Percentiles rank a stretch among this genome's conserved stretches.
phyloP scores from a whole-genome alignment of 2,113 vertebrate species.

The Spilogale gracilis region DNA sequence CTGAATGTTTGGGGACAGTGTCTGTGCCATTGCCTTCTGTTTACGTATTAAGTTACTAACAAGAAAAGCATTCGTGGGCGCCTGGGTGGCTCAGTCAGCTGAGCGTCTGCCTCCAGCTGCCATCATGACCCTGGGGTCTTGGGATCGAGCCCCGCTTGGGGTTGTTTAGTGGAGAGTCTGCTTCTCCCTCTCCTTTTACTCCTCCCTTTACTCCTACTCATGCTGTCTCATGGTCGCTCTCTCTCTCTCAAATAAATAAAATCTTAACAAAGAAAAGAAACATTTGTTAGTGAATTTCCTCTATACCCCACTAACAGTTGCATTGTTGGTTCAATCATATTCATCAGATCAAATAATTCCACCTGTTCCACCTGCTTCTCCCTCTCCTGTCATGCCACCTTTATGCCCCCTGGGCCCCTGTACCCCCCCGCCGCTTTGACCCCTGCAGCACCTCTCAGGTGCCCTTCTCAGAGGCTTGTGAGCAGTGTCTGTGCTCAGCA shows the following conservation, averaged over 20 bases:
- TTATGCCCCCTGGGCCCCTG: not conserved
- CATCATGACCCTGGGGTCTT: not conserved
- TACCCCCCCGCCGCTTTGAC: accelerated
- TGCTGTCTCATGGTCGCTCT: not conserved
- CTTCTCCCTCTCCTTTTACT: not conserved
- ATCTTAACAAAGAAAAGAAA: not conserved
- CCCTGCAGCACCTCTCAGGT: not conserved
- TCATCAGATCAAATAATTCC: not conserved
- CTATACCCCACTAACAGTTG: not conserved
- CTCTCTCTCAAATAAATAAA: not conserved
- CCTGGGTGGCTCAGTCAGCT: not conserved
- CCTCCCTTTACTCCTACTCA: too few relatives aligned
- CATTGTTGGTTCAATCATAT: not conserved
- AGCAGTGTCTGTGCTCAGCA: not conserved
- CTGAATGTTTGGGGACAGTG: not conserved
- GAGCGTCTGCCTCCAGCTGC: not conserved
- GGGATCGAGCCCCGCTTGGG: not conserved
- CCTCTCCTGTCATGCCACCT: not conserved
- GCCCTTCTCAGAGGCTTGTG: not conserved
- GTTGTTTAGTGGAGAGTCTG: not conserved
- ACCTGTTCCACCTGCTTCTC: not conserved
- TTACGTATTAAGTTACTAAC: not conserved
- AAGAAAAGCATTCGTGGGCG: not conserved
- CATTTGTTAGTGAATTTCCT: not conserved
- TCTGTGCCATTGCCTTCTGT: not conserved